Percentiles rank a stretch among this genome's conserved stretches.
phyloP scores from a whole-genome alignment of 2,888 invertebrate species.

The Cheilosia impressa region DNA sequence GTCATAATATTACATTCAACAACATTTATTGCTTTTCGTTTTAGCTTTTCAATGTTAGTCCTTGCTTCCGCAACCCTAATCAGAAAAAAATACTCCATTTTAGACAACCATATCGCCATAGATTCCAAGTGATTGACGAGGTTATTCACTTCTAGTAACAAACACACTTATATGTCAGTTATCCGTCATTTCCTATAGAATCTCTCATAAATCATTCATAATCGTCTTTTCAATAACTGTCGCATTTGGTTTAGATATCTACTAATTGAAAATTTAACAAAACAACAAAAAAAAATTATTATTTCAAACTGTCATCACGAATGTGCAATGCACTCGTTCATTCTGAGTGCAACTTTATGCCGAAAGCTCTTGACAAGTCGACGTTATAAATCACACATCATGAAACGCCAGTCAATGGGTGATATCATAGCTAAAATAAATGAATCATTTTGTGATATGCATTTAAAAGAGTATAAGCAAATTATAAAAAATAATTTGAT shows the following conservation, averaged over 20 bases:
- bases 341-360: not conserved
- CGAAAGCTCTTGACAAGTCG: not conserved
- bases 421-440: constrained; percentile 20
- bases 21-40: too few species aligned
- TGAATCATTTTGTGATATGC: constrained; percentile 28
- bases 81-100: not conserved
- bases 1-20: too few species aligned
- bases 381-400: constrained; percentile 20
- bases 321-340: not conserved
- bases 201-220: constrained; percentile 24
- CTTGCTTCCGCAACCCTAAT: not conserved
- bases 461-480: constrained; percentile 3
- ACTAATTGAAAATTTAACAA: not conserved
- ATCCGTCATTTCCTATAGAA: not conserved
- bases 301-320: not conserved
- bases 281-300: not conserved
- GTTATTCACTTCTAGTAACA: constrained; percentile 27
- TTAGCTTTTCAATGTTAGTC: not conserved
- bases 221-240: constrained; percentile 1
- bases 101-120: not conserved
- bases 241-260: not conserved
- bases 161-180: not conserved
- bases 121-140: not conserved
- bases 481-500: not conserved
- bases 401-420: not conserved